Base-by-base conservation (phyloP, 2,888 invertebrate species). In the Drosophila buzzatii region DNA sequence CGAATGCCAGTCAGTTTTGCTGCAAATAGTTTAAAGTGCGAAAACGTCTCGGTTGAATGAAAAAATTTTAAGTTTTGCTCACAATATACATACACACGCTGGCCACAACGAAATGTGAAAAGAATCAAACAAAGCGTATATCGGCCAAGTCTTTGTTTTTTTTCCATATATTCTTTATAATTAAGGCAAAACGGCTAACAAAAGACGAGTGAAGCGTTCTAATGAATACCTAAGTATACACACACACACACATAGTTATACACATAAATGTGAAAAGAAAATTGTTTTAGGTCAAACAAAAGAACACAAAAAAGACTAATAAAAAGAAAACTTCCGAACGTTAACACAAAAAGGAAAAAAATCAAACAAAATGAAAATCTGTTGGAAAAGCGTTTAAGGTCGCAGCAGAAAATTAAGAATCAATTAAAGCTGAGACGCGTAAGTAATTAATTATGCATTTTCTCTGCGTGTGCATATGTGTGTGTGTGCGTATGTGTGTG, bases 281-380 rank as follows among this genome's bases (percentile, higher is more conserved):
- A 73, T 75, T 86, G 77, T 85, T 87, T 72, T 82, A 87, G 85
- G 83, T 88, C 85, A 88, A 85, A 77, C 73, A 85, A 88, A 82
- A 88, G 76, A 56, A 35, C 35, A 20, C 59, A 62, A 27, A 27
- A 27, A 27, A 27, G 6, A 27, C 4, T 42, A 35, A 44, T 37
- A 49, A 41, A 27, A 44, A 44, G 33, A 47, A 47, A 65, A 33
- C 16, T 35, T 56, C 41, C 44, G 12, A 44, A 45, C 35, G 47
- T 16, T 16, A 10, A 47, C 45, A 72, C 53, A 58, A 39, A 35
- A 49, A 49, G 3, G 49, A 64, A 3, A 37, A 35, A 39, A 37
- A 3, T 33, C 55, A 18, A 14, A n/a, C 12, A 62, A 63, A 63
- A 63, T 80, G 76, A 60, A 67, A 59, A 69, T 68, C 52, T 72